Percentiles rank a stretch among this genome's conserved stretches.
These are phyloP conservation scores for Borostomias antarcticus DNA, from an alignment of 2,797 vertebrate genomes.

Conservation along the genomic window DNA sequence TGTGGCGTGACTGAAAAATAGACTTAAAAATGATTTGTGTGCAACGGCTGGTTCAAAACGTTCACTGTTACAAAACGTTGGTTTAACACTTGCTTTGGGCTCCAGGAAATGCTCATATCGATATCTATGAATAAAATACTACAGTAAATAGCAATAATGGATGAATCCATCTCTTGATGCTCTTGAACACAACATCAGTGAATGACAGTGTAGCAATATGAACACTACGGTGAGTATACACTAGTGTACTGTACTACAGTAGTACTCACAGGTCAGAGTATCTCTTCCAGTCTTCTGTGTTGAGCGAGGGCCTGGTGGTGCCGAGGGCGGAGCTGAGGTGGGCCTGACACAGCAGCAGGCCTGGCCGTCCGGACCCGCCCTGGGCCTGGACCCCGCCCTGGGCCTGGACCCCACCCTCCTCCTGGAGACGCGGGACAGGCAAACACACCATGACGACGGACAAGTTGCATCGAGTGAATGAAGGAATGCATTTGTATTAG, in stretches of 20 bases:
- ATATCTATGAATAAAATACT: no score
- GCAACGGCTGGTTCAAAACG: no score
- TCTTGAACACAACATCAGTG: no score
- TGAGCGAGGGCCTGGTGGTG: conserved; percentile 85
- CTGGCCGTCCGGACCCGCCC: conserved; percentile 66
- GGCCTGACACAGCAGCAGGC: conserved; percentile 75
- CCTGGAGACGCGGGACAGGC: conserved; percentile 44
- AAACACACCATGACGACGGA: not conserved
- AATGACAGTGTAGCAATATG: no score
- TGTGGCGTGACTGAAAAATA: no score
- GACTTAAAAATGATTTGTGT: no score
- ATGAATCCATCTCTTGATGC: no score
- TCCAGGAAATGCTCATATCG: not conserved
- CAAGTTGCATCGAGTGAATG: not conserved
- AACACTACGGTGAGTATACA: not conserved
- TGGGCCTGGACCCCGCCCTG: conserved; percentile 52
- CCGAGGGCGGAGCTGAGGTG: conserved; percentile 83
- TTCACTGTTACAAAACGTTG: no score
- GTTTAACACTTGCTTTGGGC: not conserved
- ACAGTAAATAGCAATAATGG: no score
- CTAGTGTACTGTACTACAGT: not conserved
- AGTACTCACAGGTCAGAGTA: conserved; percentile 88
- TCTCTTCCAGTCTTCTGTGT: conserved; percentile 85
- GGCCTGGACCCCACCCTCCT: conserved; percentile 48
- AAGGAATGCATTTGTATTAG: not conserved